Conservation (phyloP, 2,113 vertebrate genomes). For the Calidris pugnax region DNA sequence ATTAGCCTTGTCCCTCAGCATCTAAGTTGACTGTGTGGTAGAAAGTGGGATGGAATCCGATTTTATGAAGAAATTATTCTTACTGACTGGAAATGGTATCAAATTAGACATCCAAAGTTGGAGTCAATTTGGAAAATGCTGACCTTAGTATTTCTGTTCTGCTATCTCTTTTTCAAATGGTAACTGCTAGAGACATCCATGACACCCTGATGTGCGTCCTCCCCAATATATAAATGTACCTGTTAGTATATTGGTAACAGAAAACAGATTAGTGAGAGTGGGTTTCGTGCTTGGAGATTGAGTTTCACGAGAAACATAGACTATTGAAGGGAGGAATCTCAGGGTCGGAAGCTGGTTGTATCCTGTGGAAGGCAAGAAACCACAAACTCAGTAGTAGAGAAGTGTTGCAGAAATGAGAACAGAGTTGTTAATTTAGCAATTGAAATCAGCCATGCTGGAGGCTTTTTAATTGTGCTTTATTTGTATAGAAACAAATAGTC, state of each 20-base stretch:
- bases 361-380: conserved; percentile 4
- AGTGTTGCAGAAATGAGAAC: background rate
- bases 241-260: background rate
- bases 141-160: background rate
- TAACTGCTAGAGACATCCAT: background rate
- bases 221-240: background rate
- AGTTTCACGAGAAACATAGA: conserved; percentile 2
- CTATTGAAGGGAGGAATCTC: background rate
- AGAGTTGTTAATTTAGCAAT: background rate
- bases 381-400: background rate
- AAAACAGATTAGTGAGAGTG: background rate
- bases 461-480: background rate
- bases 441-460: background rate
- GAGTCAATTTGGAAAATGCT: background rate
- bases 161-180: background rate
- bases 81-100: background rate
- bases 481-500: background rate
- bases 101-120: background rate
- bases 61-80: background rate
- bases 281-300: background rate
- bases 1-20: background rate
- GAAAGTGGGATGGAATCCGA: background rate
- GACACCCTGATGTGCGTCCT: background rate
- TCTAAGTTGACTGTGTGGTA: background rate
- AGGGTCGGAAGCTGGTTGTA: background rate